Evolutionary conservation across 2,888 invertebrate genomes (phyloP), one percentile per base, ranked within the genome.

Genomic region (Notodonta ziczac): DNA sequence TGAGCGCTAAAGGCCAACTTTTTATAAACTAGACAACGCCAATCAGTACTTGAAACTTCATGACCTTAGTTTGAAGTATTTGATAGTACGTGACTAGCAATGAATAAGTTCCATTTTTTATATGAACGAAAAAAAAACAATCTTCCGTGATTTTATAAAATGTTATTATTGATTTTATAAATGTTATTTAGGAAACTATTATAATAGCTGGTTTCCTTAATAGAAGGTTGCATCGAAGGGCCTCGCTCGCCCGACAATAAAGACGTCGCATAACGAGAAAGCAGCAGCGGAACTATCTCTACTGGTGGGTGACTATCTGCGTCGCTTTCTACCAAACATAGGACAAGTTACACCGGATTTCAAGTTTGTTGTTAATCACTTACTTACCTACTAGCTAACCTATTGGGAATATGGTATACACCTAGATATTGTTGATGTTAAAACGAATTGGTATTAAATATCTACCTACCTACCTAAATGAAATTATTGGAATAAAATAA

Each of bases 281-380:
- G 73, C 73, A 73, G 73, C 73, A 59, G 57, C 62, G 61, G 59
- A 66, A 66, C 62, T 63, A 68, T 62, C 63, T 24, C 24, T 24
- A 24, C 24, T 24, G 24, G 24, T 24, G 24, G 24, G 24, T 24
- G 24, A 24, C 24, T 24, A 24, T 24, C 24, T 59, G 39, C 65
- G 63, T 67, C 61, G 65, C 73, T 73, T 73, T 73, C 73, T 73
- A 74, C 62, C 62, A 64, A 66, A 69, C 69, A 65, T 64, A 60
- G 58, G 62, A 70, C 74, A 66, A 67, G 75, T 70, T 57, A 72
- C 58, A 72, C 75, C 73, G 73, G 75, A 72, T 72, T 70, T 72
- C 9, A 58, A 61, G 53, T 50, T 54, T 42, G 24, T 57, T 58
- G 44, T 54, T 58, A 55, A 35, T 60, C 42, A n/a, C 42, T 9